Conservation (phyloP, 2,797 vertebrate genomes). For the Lithobates sylvaticus region DNA sequence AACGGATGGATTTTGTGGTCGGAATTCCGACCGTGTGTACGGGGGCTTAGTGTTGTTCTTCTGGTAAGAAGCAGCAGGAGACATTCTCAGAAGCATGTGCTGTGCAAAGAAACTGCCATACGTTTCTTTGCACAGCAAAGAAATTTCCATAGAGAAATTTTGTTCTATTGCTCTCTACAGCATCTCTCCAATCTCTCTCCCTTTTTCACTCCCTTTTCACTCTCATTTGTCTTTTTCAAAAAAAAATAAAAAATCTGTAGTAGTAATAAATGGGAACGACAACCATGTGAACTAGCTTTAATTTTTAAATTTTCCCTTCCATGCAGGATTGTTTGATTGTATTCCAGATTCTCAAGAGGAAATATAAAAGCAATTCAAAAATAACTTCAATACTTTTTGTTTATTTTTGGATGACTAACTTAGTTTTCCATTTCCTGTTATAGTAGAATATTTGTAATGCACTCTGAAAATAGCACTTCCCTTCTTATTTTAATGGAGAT, state of each 20-base stretch:
- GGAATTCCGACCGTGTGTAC: too few relatives aligned
- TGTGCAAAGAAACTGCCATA: too few relatives aligned
- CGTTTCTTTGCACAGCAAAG: not conserved
- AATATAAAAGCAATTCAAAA: not conserved
- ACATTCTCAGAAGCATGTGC: too few relatives aligned
- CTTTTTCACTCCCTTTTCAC: too few relatives aligned
- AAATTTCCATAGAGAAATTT: not conserved
- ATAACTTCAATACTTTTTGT: not conserved
- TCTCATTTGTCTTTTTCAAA: too few relatives aligned
- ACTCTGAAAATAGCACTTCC: not conserved
- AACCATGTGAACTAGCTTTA: not conserved
- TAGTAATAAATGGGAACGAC: not conserved
- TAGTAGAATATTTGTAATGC: not conserved
- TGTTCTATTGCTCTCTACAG: not conserved
- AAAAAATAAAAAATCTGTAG: not conserved
- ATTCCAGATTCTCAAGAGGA: not conserved
- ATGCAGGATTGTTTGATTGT: not conserved
- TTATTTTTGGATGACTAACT: not conserved
- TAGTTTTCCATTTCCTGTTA: not conserved
- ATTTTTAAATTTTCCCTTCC: too few relatives aligned
- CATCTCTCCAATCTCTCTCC: not conserved
- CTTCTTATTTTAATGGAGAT: not conserved
- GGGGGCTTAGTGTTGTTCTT: too few relatives aligned
- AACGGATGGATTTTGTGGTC: too few relatives aligned
- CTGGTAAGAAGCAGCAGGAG: too few relatives aligned